Conservation (phyloP, 2,797 vertebrate genomes). For the Leptoclinus maculatus region DNA sequence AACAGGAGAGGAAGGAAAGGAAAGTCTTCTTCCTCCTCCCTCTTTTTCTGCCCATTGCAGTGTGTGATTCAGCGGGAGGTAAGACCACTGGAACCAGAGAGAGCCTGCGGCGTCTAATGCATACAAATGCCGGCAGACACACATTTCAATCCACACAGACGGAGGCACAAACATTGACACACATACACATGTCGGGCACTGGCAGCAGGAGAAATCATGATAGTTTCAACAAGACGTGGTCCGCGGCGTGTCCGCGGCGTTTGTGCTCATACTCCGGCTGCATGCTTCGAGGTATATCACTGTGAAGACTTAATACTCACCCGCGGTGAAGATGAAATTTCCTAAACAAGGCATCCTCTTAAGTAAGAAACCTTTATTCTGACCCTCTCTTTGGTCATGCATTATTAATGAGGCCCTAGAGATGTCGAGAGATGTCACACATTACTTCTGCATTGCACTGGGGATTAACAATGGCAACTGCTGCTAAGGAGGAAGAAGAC, state of each 20-base stretch:
- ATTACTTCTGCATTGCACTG: conserved; percentile 43
- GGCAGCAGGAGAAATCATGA: conserved; percentile 25
- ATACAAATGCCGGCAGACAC: conserved; percentile 48
- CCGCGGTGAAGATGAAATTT: conserved; percentile 57
- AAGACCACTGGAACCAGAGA: conserved; percentile 43
- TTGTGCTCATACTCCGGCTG: background rate
- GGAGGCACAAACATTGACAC: conserved; percentile 32
- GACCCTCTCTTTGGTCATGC: conserved; percentile 65
- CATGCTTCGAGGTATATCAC: conserved; percentile 31
- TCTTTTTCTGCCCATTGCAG: conserved; percentile 31
- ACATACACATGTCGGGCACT: conserved; percentile 23
- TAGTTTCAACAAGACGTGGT: conserved; percentile 13
- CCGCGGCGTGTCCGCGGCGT: background rate
- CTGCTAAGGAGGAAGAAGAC: conserved; percentile 11
- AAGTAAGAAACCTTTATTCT: conserved; percentile 60
- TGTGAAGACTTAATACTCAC: conserved; percentile 52
- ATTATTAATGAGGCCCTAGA: conserved; percentile 68
- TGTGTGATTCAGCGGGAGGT: conserved; percentile 63
- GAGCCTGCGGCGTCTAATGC: conserved; percentile 35
- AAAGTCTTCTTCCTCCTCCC: conserved; percentile 24
- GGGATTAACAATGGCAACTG: conserved; percentile 42
- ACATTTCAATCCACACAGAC: conserved; percentile 43
- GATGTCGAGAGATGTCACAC: conserved; percentile 33
- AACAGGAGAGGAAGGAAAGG: conserved; percentile 34
- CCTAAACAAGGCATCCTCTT: conserved; percentile 51